Percentiles rank a stretch among this genome's conserved stretches.
Conservation (phyloP, 2,113 vertebrate species). For the Uropsilus gracilis region DNA sequence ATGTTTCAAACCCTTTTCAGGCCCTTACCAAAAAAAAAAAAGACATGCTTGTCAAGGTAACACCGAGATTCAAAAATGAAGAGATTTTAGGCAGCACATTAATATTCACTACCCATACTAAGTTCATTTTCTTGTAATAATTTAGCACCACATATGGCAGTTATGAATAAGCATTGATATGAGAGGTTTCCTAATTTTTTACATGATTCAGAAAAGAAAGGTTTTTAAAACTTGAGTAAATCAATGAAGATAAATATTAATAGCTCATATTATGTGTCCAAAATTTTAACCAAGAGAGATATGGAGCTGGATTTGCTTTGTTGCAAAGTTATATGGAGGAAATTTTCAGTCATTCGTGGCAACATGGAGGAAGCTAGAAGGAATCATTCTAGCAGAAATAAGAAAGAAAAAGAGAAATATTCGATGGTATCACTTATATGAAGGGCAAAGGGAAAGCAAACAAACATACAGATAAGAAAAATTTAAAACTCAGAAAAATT, state of each 20-base stretch:
- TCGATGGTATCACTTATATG: no score
- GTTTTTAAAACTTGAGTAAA: constrained; percentile 50
- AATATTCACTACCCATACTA: constrained; percentile 60
- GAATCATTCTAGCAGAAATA: no score
- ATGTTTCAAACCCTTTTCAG: neutral
- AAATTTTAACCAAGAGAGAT: constrained; percentile 28
- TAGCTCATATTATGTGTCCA: neutral
- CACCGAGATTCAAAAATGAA: constrained; percentile 16
- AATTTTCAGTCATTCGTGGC: no score
- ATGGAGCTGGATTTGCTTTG: constrained; percentile 8
- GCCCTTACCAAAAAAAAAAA: constrained; percentile 14
- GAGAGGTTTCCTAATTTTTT: constrained; percentile 63
- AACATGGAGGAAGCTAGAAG: no score
- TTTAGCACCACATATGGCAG: constrained; percentile 63
- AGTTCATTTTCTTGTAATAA: constrained; percentile 66
- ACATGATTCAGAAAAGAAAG: constrained; percentile 49
- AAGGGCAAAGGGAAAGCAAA: no score
- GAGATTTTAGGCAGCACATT: constrained; percentile 50
- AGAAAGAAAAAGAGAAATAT: no score
- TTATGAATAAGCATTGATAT: constrained; percentile 70
- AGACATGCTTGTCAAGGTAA: constrained; percentile 33
- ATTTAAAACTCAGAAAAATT: no score
- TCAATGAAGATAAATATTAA: constrained; percentile 54
- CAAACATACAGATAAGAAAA: no score
- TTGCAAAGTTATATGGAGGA: constrained; percentile 3